These are phyloP conservation scores for Spinus pinus DNA, from an alignment of 2,797 vertebrate species.

Conservation along the genomic window DNA sequence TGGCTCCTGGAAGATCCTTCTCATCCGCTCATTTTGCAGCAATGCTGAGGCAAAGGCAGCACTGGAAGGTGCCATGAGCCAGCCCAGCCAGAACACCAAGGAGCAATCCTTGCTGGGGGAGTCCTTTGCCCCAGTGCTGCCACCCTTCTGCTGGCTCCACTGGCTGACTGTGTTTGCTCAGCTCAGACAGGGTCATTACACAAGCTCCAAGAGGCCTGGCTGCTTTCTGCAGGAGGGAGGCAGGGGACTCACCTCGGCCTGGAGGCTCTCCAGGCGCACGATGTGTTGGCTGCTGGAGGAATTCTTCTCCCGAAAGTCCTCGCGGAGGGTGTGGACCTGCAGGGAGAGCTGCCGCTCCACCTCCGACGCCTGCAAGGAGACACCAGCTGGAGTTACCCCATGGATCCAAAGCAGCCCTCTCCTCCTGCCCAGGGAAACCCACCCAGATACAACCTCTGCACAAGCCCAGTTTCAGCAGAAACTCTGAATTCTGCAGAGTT, in stretches of 20 bases:
- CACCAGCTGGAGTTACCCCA: not conserved
- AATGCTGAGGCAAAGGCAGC: not conserved
- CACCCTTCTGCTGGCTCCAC: not conserved
- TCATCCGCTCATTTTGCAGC: not conserved
- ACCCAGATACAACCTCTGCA: not conserved
- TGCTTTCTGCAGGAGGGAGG: not conserved
- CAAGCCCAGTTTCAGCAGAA: not conserved
- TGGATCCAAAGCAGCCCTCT: not conserved
- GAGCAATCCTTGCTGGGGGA: not conserved
- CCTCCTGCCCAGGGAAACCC: not conserved
- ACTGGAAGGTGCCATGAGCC: not conserved
- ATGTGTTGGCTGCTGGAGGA: constrained; percentile 94
- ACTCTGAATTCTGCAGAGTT: not conserved
- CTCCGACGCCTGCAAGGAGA: constrained; percentile 87
- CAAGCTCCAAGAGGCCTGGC: not conserved
- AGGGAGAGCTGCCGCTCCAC: constrained; percentile 94
- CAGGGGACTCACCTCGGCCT: constrained; percentile 87
- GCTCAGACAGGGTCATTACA: not conserved
- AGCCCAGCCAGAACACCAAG: not conserved
- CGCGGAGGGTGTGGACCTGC: constrained; percentile 93
- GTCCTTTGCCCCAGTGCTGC: not conserved
- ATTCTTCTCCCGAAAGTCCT: constrained; percentile 94
- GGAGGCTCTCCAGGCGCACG: constrained; percentile 89
- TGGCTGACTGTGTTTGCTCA: not conserved
- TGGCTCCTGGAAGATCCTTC: not conserved